Percentiles rank a stretch among this genome's conserved stretches.
Conservation (phyloP, 2,888 invertebrate genomes). For the Megamerina dolium region DNA sequence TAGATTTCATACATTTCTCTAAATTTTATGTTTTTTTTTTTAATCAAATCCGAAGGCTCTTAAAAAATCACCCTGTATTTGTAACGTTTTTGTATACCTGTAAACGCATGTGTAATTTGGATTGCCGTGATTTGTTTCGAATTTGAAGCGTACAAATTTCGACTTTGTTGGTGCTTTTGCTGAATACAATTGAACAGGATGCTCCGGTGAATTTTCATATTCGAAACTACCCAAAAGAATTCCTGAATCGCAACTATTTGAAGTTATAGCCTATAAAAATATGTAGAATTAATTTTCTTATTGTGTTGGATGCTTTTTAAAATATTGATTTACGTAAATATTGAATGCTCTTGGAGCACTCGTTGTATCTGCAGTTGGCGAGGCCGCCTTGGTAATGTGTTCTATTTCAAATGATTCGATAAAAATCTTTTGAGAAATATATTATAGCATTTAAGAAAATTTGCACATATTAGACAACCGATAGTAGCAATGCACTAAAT, state of each 20-base stretch:
- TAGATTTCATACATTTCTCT: too few species aligned
- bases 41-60: too few species aligned
- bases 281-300: background rate
- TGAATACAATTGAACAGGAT: slow-evolving; percentile 24
- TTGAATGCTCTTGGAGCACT: slow-evolving; percentile 37
- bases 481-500: too few species aligned
- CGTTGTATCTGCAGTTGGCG: slow-evolving; percentile 25
- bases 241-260: slow-evolving; percentile 1
- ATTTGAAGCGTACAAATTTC: slow-evolving; percentile 22
- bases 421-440: slow-evolving; percentile 17
- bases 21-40: too few species aligned
- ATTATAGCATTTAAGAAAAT: background rate
- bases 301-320: background rate
- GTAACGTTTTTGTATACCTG: slow-evolving; percentile 22
- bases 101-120: slow-evolving; percentile 35
- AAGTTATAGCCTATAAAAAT: slow-evolving; percentile 23
- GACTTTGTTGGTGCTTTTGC: slow-evolving; percentile 14
- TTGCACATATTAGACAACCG: background rate
- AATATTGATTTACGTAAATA: slow-evolving; percentile 27
- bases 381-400: slow-evolving; percentile 30
- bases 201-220: slow-evolving; percentile 23
- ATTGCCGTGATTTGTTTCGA: slow-evolving; percentile 34
- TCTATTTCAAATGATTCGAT: slow-evolving; percentile 28
- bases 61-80: background rate
- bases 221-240: slow-evolving; percentile 24